Base-by-base conservation (phyloP, 2,797 vertebrate species). In the Dallia pectoralis region DNA sequence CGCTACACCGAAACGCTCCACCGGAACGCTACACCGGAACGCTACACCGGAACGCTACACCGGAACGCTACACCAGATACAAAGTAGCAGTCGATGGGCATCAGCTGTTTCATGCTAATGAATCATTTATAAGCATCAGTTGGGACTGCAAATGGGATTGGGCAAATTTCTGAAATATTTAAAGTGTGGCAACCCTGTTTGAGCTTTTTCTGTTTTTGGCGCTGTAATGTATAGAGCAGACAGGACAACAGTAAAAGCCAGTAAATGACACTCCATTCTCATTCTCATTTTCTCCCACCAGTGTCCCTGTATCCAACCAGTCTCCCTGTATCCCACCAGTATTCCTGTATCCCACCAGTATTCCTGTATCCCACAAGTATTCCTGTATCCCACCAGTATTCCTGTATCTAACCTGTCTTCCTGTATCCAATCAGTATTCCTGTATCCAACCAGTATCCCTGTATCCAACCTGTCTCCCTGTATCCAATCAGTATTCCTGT, bases 111-210 rank as follows among this genome's bases (percentile, higher is more conserved):
- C 83, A 91, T 93, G 88, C 88, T 98, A 93, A 99, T 99, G 93
- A 99, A 99, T 97, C 94, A 96, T 99, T 98, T 95, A 98, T 97
- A 93, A 93, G 86, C 95, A 92, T 97, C 95, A 97, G 94, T 93
- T 87, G 90, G 91, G 88, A 93, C 91, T 95, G 94, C 94, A 94
- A 97, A 98, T 97, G 92, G 93, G 96, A 98, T 96, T 97, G 96
- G 96, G 96, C 96, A 97, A 98, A 97, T 96, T 96, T 94, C 94
- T 99, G 94, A 98, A 99, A 98, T 99, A 99, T 98, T 99, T 97
- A 98, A 96, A 96, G 93, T 94, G 40, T 8, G 7, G 93, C 82
- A 90, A 93, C 94, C 79, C 95, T 96, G 96, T 98, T 95, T 95
- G 96, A 96, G 96, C 96, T 96, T 97, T 98, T 97, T 95, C 94